Evolutionary conservation across 2,797 vertebrate genomes (phyloP), one percentile per base, ranked within the genome.

Genomic region (Cyclopterus lumpus): DNA sequence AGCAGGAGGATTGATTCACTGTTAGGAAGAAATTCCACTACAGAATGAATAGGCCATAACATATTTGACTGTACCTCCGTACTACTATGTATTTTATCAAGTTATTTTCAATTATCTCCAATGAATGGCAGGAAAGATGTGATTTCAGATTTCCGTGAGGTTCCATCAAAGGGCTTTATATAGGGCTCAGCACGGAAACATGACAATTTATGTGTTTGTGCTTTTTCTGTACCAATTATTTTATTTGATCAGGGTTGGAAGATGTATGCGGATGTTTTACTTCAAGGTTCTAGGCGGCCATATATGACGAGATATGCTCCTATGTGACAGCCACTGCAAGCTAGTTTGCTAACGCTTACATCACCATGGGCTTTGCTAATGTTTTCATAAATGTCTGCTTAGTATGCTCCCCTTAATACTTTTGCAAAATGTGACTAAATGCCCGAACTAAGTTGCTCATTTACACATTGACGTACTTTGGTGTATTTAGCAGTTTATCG

Each of bases 1-100:
- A 60, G 73, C 2, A 0, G 44, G 57, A 42, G 10, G 32, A 74
- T 42, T 67, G 64, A 78, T 73, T 67, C 55, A 58, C 28, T 46
- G 18, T n/a, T 40, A 14, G 6, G 42, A 61, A 65, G 69, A 61
- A 32, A 67, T 16, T 64, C 20, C 24, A 67, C 49, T 57, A 28
- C 57, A 73, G 48, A 48, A 58, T 70, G 16, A 48, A 54, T 18
- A 22, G 57, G 15, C 20, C 8, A n/a, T n/a, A 22, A 48, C 8
- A 62, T 42, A 70, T 63, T 63, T 58, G 36, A 7, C 55, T 67
- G 55, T 34, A 26, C 8, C 18, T 36, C 8, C 0, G 15, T 8
- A 26, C 30, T 28, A 18, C 36, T 6, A 38, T 46, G 40, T 10
- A 36, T 48, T 55, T 40, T 38, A 26, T 54, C 7, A 9, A 54